Base-by-base conservation (phyloP, 2,888 invertebrate species). In the Heteromyza rotundicornis region DNA sequence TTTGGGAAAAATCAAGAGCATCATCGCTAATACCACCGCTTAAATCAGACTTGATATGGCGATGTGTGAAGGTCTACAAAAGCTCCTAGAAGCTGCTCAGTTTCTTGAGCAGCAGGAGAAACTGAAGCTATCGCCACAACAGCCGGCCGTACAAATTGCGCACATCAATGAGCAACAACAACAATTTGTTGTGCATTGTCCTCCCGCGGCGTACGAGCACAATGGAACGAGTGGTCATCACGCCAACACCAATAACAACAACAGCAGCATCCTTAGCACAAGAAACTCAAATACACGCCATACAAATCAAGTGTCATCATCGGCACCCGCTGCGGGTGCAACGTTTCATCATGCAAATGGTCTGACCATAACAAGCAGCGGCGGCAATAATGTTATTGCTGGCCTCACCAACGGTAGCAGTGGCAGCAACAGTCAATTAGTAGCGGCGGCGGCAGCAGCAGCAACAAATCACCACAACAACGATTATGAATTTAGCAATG, bases 41-140 rank as follows among this genome's bases (percentile, higher is more conserved):
- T 5, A 10, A 27, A 7, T 27, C 7, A n/a, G 3, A 20, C 7
- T 20, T 47, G 79, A 74, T 76, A n/a, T n/a, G n/a, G n/a, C n/a
- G n/a, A 81, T 81, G 82, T 74, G 75, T 70, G 68, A 66, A 67
- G 73, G 73, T 63, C 72, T 82, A 66, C 74, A 73, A 63, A 67
- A 73, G 68, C 78, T 82, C 66, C 67, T 82, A 55, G 67, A 76
- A 72, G 82, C 82, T 74, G 82, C 82, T 75, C 68, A 76, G 57
- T 82, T 60, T 68, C 57, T 82, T 73, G 82, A 81, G 74, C 74
- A 77, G 75, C 79, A 78, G 67, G 82, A 81, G 69, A 69, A 76
- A 70, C 67, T 69, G 5, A 64, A 75, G 62, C 60, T 68, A 62
- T 71, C 75, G 32, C 73, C 76, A 22, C 69, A 58, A 49, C 36